These are phyloP conservation scores for Brachionus paranguensis DNA, from an alignment of 1,140 invertebrate genomes.

Conservation along the genomic window DNA sequence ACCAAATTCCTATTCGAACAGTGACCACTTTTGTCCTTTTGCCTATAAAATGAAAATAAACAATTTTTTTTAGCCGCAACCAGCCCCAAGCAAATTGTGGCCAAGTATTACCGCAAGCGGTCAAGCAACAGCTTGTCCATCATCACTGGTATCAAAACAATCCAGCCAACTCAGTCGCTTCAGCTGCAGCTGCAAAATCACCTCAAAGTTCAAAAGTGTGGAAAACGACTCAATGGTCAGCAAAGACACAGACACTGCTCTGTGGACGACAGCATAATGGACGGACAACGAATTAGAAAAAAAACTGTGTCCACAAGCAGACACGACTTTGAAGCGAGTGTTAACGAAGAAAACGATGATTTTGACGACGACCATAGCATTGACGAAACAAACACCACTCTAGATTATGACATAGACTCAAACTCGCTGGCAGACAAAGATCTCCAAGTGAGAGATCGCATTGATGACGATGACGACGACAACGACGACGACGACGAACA, in stretches of 20 bases:
- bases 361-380: neutral
- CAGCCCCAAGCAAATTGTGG: neutral
- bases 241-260: slow-evolving; percentile 15
- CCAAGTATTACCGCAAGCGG: neutral
- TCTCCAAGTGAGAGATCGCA: neutral
- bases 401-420: neutral
- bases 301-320: neutral
- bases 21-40: neutral
- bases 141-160: neutral
- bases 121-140: slow-evolving; percentile 11
- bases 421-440: neutral
- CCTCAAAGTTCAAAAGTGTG: neutral
- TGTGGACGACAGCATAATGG: neutral
- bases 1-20: neutral
- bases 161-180: neutral
- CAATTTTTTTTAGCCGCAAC: neutral
- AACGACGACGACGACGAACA: neutral
- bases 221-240: neutral
- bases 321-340: neutral
- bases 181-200: slow-evolving; percentile 4
- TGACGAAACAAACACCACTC: neutral
- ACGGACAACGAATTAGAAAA: slow-evolving; percentile 3
- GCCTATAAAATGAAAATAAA: neutral
- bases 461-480: neutral
- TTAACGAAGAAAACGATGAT: neutral